phyloP scores from a whole-genome alignment of 1,140 invertebrate species.

The Prorops nasuta region DNA sequence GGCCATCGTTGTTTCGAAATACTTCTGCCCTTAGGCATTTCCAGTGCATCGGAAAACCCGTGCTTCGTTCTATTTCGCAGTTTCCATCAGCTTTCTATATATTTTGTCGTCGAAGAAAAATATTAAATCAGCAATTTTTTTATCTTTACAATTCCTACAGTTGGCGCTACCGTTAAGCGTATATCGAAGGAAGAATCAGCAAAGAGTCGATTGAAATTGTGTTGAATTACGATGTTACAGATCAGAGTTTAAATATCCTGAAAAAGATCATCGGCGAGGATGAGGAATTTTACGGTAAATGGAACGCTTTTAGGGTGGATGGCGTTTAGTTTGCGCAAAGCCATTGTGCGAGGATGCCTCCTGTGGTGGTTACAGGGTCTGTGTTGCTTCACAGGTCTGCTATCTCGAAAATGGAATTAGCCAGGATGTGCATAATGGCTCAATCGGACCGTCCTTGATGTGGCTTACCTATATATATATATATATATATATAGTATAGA shows the following conservation, averaged over 20 bases:
- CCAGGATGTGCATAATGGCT: conserved; percentile 22
- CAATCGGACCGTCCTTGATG: conserved; percentile 31
- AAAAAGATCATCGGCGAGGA: conserved; percentile 30
- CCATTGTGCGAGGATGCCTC: conserved; percentile 25
- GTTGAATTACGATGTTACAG: not conserved
- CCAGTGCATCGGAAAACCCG: not conserved
- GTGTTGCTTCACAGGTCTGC: conserved; percentile 12
- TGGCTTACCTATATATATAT: conserved; percentile 11
- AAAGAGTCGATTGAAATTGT: not conserved
- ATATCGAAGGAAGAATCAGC: not conserved
- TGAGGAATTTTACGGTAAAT: conserved; percentile 37
- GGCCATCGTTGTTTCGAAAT: conserved; percentile 25
- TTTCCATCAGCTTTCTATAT: not conserved
- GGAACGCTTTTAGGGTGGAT: conserved; percentile 19
- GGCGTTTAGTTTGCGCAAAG: conserved; percentile 21
- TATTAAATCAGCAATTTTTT: not conserved
- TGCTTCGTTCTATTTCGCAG: not conserved
- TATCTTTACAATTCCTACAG: not conserved
- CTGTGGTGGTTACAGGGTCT: not conserved
- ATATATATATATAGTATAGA: not conserved
- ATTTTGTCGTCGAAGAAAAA: not conserved
- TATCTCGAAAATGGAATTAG: conserved; percentile 32
- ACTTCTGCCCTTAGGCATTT: not conserved
- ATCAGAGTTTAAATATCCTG: conserved; percentile 4
- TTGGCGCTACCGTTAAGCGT: not conserved